phyloP scores from a whole-genome alignment of 2,113 vertebrate species.

The Alligator mississippiensis region DNA sequence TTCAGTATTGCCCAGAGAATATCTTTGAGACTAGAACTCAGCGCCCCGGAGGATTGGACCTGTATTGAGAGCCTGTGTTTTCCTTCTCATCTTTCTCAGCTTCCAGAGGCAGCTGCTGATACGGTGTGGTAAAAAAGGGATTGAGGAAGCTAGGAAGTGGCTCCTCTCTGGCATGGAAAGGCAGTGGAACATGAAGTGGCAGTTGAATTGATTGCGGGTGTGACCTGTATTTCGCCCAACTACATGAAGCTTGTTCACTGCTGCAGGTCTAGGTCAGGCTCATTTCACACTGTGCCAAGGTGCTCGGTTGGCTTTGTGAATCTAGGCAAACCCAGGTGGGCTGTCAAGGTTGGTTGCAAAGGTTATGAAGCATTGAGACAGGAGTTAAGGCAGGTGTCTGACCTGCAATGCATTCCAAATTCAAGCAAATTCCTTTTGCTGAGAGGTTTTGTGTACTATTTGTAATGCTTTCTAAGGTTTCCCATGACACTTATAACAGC shows the following conservation, averaged over 20 bases:
- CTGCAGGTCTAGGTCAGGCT: neutral
- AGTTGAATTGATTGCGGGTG: neutral
- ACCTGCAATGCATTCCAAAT: neutral
- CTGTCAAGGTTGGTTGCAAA: neutral
- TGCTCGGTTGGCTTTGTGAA: neutral
- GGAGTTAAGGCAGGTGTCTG: neutral
- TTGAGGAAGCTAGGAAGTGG: neutral
- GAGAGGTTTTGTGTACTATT: too few relatives aligned
- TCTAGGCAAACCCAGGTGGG: neutral
- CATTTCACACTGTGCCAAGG: neutral
- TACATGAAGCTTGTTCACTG: fast-evolving
- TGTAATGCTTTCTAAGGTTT: too few relatives aligned
- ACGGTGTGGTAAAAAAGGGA: neutral
- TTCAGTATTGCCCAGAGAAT: neutral
- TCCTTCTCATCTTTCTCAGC: fast-evolving
- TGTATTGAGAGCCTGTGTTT: fast-evolving
- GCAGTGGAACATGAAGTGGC: neutral
- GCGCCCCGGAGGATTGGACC: fast-evolving
- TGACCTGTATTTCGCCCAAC: neutral
- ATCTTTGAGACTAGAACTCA: neutral
- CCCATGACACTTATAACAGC: too few relatives aligned
- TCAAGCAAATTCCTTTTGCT: too few relatives aligned
- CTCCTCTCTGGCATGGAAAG: neutral
- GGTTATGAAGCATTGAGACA: neutral
- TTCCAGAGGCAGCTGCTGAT: neutral